Base-by-base conservation (phyloP, 2,797 vertebrate species). In the Gymnocypris eckloni region DNA sequence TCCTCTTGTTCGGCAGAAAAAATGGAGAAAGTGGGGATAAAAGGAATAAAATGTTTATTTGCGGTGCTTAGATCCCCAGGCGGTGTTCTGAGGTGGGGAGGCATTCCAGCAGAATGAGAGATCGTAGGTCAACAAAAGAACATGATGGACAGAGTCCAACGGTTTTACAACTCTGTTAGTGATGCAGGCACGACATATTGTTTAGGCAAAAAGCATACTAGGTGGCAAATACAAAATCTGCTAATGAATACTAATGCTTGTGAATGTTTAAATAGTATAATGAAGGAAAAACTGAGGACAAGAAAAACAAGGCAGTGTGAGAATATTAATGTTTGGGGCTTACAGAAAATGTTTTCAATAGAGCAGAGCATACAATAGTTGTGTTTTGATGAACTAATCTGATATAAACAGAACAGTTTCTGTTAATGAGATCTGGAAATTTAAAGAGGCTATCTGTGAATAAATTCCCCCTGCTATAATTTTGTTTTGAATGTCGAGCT, bases 1-100 rank as follows among this genome's bases (percentile, higher is more conserved):
- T 87, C n/a, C 83, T 73, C 70, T 85, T 80, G 86, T 90, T 85
- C 81, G n/a, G 69, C 45, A 37, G 28, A 67, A 69, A 79, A 79
- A 50, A 39, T 81, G 54, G 82, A 86, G 75, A 90, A 90, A 81
- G 84, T 85, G 70, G 88, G 89, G 86, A 90, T 90, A 87, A 87
- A 90, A 90, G 84, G 86, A 89, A 90, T 83, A 90, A 88, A 90
- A 87, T 89, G 89, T 90, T 90, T 90, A 90, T 90, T 90, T 90
- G 85, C 85, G 67, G 89, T 90, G 89, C 86, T 86, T 86, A 85
- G 88, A 90, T 89, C 89, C 82, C 88, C 85, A 89, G 86, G 86
- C 82, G 69, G 86, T 88, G 85, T 89, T 88, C 81, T 89, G 83
- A 90, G 89, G 86, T 89, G 87, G 89, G 89, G 85, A 90, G 81